These are phyloP conservation scores for Heliconius hermathena DNA, from an alignment of 1,140 invertebrate species.

Conservation along the genomic window DNA sequence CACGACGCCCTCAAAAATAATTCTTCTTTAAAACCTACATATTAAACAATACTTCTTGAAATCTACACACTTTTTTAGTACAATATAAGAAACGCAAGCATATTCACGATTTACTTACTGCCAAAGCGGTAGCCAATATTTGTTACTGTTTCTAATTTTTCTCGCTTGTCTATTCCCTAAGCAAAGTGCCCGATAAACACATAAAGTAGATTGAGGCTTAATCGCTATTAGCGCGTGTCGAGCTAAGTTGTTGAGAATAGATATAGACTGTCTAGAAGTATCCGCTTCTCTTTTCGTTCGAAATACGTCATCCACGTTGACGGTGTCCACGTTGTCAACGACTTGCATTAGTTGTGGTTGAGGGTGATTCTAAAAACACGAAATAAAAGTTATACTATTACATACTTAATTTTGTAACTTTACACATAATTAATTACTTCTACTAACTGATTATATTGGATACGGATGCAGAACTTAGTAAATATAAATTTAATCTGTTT, in stretches of 20 bases:
- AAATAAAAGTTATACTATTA: background rate
- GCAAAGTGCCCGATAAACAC: conserved; percentile 84
- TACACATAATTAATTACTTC: too few relatives aligned
- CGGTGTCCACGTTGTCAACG: conserved; percentile 66
- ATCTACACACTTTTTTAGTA: too few relatives aligned
- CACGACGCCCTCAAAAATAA: too few relatives aligned
- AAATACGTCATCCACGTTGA: conserved; percentile 73
- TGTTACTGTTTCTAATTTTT: conserved; percentile 74
- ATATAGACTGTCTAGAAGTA: conserved; percentile 35
- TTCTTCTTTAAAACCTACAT: too few relatives aligned
- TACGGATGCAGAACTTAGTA: too few relatives aligned
- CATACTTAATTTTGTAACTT: background rate
- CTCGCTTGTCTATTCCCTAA: conserved; percentile 85
- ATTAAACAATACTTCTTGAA: too few relatives aligned
- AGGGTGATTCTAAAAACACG: conserved; percentile 53
- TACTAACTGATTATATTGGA: too few relatives aligned
- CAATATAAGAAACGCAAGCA: too few relatives aligned
- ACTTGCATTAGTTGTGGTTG: conserved; percentile 73
- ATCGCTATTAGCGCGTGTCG: conserved; percentile 81
- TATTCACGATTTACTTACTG: conserved; percentile 79
- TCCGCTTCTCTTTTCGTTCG: conserved; percentile 61
- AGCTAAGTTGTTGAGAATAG: conserved; percentile 82
- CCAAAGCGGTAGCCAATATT: conserved; percentile 87
- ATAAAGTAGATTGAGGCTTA: conserved; percentile 78
- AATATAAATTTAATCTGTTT: too few relatives aligned